Percentiles rank a stretch among this genome's conserved stretches.
Evolutionary conservation across 2,113 vertebrate genomes (phyloP).

Genomic region (Tautogolabrus adspersus): DNA sequence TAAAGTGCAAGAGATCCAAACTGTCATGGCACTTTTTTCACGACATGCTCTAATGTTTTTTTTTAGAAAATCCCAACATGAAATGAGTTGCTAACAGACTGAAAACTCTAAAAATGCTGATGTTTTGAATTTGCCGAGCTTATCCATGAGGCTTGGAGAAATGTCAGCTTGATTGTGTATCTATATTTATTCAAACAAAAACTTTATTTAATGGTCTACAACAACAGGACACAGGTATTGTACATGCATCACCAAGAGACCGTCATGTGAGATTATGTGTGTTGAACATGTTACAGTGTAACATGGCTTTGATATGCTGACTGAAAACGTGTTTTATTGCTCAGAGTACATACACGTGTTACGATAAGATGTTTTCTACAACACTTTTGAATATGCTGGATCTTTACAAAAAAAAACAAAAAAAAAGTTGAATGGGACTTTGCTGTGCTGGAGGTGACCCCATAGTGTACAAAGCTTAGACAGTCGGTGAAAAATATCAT

Average conservation of each 20-base stretch:
- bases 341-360: conserved; percentile 46
- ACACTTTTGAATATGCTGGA: conserved; percentile 51
- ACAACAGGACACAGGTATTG: conserved; percentile 27
- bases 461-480: conserved; percentile 44
- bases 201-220: conserved; percentile 14
- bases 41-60: not conserved
- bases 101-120: not conserved
- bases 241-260: conserved; percentile 34
- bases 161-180: not conserved
- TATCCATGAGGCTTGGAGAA: not conserved
- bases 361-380: conserved; percentile 61
- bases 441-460: conserved; percentile 54
- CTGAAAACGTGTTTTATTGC: conserved; percentile 55
- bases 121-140: conserved; percentile 2
- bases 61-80: not conserved
- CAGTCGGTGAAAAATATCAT: conserved; percentile 56
- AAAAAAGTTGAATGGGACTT: conserved; percentile 34
- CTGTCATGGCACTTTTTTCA: not conserved
- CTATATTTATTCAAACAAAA: conserved; percentile 12
- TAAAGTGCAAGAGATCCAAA: not conserved
- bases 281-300: conserved; percentile 35
- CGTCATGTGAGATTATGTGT: conserved; percentile 18
- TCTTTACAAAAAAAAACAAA: conserved; percentile 21
- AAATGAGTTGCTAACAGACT: not conserved
- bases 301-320: conserved; percentile 34